phyloP scores from a whole-genome alignment of 1,140 invertebrate genomes.

The Schlechtendalia chinensis region DNA sequence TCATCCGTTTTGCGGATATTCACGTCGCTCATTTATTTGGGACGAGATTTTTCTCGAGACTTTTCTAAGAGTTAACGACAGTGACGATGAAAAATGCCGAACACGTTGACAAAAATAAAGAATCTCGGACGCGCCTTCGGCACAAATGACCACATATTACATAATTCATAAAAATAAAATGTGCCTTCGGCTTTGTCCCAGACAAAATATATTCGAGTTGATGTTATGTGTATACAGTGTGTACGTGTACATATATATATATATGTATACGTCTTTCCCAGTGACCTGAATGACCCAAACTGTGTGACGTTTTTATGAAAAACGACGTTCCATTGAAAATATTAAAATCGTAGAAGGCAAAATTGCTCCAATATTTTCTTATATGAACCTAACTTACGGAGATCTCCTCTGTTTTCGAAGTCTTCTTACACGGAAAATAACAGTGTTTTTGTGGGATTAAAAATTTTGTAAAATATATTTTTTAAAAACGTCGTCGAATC shows the following conservation, averaged over 20 bases:
- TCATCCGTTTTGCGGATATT: not conserved
- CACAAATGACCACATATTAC: constrained; percentile 44
- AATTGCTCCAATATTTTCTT: constrained; percentile 14
- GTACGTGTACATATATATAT: not conserved
- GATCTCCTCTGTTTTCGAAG: constrained; percentile 22
- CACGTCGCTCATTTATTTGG: not conserved
- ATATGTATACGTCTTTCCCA: not conserved
- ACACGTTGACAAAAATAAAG: constrained; percentile 47
- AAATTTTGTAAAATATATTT: too few species aligned
- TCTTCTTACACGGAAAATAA: not conserved
- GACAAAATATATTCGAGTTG: not conserved
- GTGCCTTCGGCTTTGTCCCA: constrained; percentile 13
- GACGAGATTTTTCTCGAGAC: not conserved
- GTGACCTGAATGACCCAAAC: constrained; percentile 26
- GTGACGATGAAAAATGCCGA: constrained; percentile 44
- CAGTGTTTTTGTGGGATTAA: too few species aligned
- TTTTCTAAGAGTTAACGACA: constrained; percentile 16
- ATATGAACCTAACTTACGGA: not conserved
- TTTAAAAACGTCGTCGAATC: too few species aligned
- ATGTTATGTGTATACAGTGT: constrained; percentile 6
- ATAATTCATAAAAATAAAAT: constrained; percentile 48
- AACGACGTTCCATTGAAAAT: constrained; percentile 39
- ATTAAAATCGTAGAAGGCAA: constrained; percentile 21
- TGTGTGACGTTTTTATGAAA: constrained; percentile 44
- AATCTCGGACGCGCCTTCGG: constrained; percentile 10